Evolutionary conservation across 1,140 invertebrate species (phyloP).

Genomic region (Matsumurasca onukii): DNA sequence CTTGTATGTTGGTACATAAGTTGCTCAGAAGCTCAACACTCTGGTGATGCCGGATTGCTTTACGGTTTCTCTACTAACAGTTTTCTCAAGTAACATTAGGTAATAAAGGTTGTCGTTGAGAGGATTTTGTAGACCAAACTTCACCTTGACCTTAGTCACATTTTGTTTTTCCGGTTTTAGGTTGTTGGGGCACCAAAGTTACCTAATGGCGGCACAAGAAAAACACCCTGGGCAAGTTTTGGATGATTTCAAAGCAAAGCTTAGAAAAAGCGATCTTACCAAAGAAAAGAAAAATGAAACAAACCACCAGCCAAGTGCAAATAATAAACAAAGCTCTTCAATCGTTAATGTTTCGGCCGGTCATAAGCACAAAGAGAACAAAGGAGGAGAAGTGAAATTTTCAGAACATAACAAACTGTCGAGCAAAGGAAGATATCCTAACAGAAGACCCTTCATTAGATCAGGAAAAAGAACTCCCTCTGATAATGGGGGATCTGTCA

Average conservation of each 20-base stretch:
- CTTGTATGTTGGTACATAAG: too few species aligned
- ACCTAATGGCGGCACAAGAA: not conserved
- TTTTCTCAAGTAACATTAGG: too few species aligned
- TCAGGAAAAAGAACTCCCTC: not conserved
- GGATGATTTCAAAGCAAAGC: not conserved
- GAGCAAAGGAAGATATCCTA: not conserved
- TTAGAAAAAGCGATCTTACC: not conserved
- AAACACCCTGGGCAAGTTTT: not conserved
- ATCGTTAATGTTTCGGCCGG: not conserved
- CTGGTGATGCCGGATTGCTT: too few species aligned
- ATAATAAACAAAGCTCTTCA: not conserved
- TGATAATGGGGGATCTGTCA: not conserved
- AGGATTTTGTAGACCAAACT: too few species aligned
- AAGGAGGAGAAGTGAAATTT: not conserved
- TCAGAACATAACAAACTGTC: not conserved
- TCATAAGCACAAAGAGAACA: not conserved
- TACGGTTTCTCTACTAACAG: too few species aligned
- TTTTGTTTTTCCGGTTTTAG: too few species aligned
- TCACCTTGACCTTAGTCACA: too few species aligned
- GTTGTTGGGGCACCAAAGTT: too few species aligned
- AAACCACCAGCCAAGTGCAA: not conserved
- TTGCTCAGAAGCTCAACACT: too few species aligned
- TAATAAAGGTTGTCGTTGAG: too few species aligned
- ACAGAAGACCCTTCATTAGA: not conserved
- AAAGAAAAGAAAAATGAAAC: not conserved